Base-by-base conservation (phyloP, 2,888 invertebrate species). In the Suillia variegata region DNA sequence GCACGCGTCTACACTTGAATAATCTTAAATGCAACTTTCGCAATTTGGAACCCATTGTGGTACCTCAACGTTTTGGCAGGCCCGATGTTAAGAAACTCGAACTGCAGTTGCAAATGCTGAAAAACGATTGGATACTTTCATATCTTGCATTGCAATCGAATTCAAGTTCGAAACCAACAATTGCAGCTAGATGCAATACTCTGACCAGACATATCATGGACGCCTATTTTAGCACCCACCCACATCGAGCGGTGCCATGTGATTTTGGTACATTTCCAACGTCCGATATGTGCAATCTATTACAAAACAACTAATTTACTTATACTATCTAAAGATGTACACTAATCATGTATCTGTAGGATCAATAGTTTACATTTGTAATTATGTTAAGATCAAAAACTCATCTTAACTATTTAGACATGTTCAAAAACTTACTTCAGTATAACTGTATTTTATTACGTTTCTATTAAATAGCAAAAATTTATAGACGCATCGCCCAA, bases 21-120 rank as follows among this genome's bases (percentile, higher is more conserved):
- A 82, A 84, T 58, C 72, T 87, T 59, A 80, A 84, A 59, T 79
- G 82, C 26, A 84, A 84, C 61, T 76, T 88, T 15, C 81, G 84
- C 6, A 80, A 82, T 42, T 70, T 88, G 54, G 81, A 83, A 59
- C 86, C 87, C 0, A 75, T 88, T 48, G 80, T 82, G 48, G 82
- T 85, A 62, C 81, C 82, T 2, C 83, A 83, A 68, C 74, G 80
- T 5, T 49, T 18, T n/a, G 66, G 61, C 31, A 71, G 69, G 47
- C 54, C 65, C 2, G 62, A 71, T n/a, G 51, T 77, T 20, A 51
- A 58, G 2, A 59, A 76, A 51, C 72, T 87, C 54, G 83, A 83
- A 53, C 67, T 56, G 2, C 68, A 71, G 18, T 67, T 67, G 57
- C 70, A 59, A 49, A 62, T 56, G 13, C 61, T 70, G 51, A 69